phyloP scores from a whole-genome alignment of 2,113 vertebrate genomes.

The Plestiodon gilberti region DNA sequence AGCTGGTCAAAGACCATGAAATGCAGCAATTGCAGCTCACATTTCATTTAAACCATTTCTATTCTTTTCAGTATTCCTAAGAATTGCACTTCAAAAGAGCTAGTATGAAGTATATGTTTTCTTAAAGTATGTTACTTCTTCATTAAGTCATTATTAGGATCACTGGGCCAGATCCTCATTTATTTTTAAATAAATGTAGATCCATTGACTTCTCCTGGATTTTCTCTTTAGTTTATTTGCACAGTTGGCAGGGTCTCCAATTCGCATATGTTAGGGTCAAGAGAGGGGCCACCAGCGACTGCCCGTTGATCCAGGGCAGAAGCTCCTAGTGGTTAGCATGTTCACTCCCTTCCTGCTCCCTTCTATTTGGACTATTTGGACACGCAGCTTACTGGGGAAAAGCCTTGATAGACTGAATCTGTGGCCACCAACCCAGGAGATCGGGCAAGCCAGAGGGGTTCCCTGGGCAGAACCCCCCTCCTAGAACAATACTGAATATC shows the following conservation, averaged over 20 bases:
- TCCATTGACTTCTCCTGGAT: neutral
- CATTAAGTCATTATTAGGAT: neutral
- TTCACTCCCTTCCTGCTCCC: too few species aligned
- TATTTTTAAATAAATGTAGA: neutral
- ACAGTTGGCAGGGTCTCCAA: neutral
- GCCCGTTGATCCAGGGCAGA: too few species aligned
- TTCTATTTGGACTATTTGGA: too few species aligned
- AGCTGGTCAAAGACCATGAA: neutral
- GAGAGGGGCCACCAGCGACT: too few species aligned
- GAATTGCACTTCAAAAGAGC: neutral
- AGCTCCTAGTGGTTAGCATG: too few species aligned
- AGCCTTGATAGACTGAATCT: too few species aligned
- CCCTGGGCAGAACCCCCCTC: too few species aligned
- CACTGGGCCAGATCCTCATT: neutral
- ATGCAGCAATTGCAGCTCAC: neutral
- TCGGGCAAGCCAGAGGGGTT: too few species aligned
- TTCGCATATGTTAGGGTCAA: too few species aligned
- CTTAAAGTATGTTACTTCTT: neutral
- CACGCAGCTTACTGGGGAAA: too few species aligned
- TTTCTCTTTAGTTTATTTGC: neutral
- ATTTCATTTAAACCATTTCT: constrained; percentile 9
- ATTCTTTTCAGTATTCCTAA: neutral
- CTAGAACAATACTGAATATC: too few species aligned
- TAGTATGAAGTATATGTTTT: neutral
- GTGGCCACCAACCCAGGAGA: too few species aligned